Percentiles rank a stretch among this genome's conserved stretches.
These are phyloP conservation scores for Falco novaeseelandiae DNA, from an alignment of 2,797 vertebrate genomes.

Conservation along the genomic window DNA sequence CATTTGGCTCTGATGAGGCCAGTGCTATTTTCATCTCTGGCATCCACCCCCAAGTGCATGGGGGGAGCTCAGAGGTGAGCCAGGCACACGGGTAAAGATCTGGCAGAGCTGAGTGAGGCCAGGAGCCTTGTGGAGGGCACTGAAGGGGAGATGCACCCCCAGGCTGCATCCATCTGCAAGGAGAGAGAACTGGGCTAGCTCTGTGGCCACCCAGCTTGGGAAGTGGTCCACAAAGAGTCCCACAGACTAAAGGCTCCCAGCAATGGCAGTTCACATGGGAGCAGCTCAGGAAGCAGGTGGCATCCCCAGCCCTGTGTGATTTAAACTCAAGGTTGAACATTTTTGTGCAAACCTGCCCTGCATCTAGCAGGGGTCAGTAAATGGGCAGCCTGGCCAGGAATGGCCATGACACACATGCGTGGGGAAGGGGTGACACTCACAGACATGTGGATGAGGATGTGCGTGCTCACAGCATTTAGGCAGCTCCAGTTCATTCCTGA, in stretches of 20 bases:
- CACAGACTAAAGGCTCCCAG: neutral
- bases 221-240: neutral
- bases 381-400: neutral
- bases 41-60: neutral
- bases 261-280: fast-evolving
- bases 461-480: neutral
- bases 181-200: neutral
- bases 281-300: neutral
- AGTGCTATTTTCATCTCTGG: neutral
- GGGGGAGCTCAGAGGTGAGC: neutral
- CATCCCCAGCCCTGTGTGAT: neutral
- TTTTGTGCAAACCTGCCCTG: neutral
- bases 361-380: neutral
- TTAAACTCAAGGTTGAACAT: neutral
- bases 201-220: neutral
- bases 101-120: neutral
- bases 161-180: neutral
- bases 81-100: neutral
- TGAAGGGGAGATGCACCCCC: fast-evolving
- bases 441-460: neutral
- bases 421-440: neutral
- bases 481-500: neutral
- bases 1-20: neutral
- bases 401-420: fast-evolving
- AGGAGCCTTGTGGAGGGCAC: neutral